Base-by-base conservation (phyloP, 2,888 invertebrate species). In the Cerastis leucographa region DNA sequence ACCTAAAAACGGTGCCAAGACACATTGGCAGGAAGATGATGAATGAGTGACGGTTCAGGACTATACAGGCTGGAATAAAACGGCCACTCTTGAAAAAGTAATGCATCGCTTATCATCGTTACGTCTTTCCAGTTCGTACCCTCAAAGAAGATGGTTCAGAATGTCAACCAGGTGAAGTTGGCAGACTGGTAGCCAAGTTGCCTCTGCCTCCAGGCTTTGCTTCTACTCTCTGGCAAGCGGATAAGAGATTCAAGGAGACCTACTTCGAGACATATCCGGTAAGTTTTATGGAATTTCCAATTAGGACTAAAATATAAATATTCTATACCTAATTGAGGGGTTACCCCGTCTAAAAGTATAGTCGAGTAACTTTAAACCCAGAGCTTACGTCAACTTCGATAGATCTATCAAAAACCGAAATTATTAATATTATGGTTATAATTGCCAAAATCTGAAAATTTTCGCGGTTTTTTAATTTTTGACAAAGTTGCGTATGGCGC, bases 171-270 rank as follows among this genome's bases (percentile, higher is more conserved):
- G 97, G 97, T 46, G 98, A 99, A 93, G 97, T 99, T 9, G 99
- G 99, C 0, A 97, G 99, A 85, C 98, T 99, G 87, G 98, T 97
- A 0, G 96, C 98, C 0, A 99, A 98, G 91, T 92, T 99, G 40
- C 99, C 99, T 0, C 94, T 99, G 65, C 99, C 99, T 0, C 99
- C 99, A 0, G 99, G 99, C 0, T 98, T 98, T 74, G 97, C 99
- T 93, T 97, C 98, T 0, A 98, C 99, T 0, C 96, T 99, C 0
- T 99, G 98, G 95, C 97, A 97, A 89, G 98, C 98, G 25, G 98
- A 98, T 82, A 98, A 98, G 22, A 97, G 98, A 79, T 99, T 98
- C 93, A 97, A 97, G 81, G 97, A 98, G 86, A 97, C 97, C 0
- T 99, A 99, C 93, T 99, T 99, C 91, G 97, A 97, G 54, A 97